Percentiles rank a stretch among this genome's conserved stretches.
phyloP scores from a whole-genome alignment of 2,113 vertebrate species.

The Embiotoca jacksoni region DNA sequence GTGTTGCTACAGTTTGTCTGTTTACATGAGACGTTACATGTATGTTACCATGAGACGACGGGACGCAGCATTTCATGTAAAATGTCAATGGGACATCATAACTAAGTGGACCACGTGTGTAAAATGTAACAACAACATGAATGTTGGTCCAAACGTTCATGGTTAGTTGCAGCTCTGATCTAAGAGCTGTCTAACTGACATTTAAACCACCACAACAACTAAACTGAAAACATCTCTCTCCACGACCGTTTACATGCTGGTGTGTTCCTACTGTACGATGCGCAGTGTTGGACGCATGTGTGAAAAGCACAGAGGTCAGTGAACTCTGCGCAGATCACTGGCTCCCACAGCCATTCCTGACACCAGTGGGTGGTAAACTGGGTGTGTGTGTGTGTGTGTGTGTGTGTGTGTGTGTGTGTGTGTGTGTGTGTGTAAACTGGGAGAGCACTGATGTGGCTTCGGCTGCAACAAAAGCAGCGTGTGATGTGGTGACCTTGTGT shows the following conservation, averaged over 20 bases:
- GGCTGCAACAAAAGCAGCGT: background rate
- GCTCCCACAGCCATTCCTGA: slow-evolving; percentile 60
- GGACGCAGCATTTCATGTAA: too few relatives aligned
- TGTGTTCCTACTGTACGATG: background rate
- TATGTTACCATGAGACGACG: too few relatives aligned
- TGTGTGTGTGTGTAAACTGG: slow-evolving; percentile 12
- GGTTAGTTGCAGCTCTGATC: background rate
- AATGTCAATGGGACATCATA: too few relatives aligned
- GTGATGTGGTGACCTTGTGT: slow-evolving; percentile 40
- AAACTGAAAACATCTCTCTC: background rate
- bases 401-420: too few relatives aligned
- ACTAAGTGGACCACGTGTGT: too few relatives aligned
- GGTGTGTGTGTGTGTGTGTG: too few relatives aligned
- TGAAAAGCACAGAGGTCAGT: slow-evolving; percentile 31
- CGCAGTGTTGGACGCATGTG: slow-evolving; percentile 1
- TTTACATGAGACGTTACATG: too few relatives aligned
- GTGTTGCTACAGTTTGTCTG: too few relatives aligned
- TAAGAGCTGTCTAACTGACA: background rate
- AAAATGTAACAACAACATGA: too few relatives aligned
- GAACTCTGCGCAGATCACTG: background rate
- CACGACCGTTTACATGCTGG: background rate
- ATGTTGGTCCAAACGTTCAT: too few relatives aligned
- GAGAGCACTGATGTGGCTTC: slow-evolving; percentile 19
- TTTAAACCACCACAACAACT: background rate
- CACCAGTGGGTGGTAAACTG: slow-evolving; percentile 32